Evolutionary conservation across 2,888 invertebrate species (phyloP).

Genomic region (Galerucella nymphaeae): DNA sequence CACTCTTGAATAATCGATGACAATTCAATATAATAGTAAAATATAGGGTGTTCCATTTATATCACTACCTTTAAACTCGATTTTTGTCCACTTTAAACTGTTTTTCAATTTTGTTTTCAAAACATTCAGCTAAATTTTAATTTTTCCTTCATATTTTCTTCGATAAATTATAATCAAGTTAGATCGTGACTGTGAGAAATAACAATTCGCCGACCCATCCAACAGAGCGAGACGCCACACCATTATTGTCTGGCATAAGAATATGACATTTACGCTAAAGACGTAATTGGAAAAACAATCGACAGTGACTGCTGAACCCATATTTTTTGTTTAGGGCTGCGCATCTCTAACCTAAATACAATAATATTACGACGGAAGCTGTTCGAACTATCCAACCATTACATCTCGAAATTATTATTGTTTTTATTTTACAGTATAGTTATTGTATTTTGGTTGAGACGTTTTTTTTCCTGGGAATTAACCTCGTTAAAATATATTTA

Average conservation of each 20-base stretch:
- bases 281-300: conserved; percentile 42
- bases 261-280: conserved; percentile 47
- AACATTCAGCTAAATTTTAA: no score
- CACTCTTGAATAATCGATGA: no score
- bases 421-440: neutral
- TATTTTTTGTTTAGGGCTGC: conserved; percentile 11
- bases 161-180: no score
- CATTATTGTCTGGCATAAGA: conserved; percentile 54
- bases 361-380: neutral
- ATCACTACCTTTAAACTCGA: no score
- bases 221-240: conserved; percentile 54
- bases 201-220: conserved; percentile 51
- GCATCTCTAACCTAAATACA: conserved; percentile 3
- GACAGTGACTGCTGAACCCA: conserved; percentile 7
- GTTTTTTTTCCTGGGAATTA: neutral
- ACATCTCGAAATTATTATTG: neutral
- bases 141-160: no score
- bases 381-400: neutral
- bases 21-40: no score
- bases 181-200: neutral
- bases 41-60: no score
- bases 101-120: no score
- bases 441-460: no score
- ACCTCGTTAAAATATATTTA: conserved; percentile 16
- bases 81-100: no score